phyloP scores from a whole-genome alignment of 2,888 invertebrate genomes.

The Chirona hameri region DNA sequence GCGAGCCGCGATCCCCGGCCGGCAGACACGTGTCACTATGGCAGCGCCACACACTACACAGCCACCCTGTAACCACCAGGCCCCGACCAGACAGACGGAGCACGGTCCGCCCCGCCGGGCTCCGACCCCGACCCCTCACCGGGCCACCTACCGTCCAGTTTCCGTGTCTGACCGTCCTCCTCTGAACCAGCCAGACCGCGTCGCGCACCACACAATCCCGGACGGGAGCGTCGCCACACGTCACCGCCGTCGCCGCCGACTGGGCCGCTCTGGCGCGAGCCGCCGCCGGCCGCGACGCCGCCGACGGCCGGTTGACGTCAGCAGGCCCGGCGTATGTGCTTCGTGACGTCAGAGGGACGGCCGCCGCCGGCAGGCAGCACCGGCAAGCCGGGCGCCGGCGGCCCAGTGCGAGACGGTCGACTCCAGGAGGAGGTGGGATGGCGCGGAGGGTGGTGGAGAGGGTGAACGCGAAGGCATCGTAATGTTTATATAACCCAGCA shows the following conservation, averaged over 20 bases:
- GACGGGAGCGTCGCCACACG: background rate
- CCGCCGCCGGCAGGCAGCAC: constrained; percentile 36
- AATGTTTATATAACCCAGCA: too few relatives aligned
- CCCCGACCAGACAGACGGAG: too few relatives aligned
- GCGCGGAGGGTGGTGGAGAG: too few relatives aligned
- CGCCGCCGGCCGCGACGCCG: background rate
- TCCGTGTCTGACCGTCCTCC: too few relatives aligned
- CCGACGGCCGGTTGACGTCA: background rate
- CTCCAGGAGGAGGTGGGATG: too few relatives aligned
- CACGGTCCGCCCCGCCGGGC: too few relatives aligned
- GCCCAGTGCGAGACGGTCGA: too few relatives aligned
- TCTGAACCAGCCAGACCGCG: background rate
- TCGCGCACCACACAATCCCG: background rate
- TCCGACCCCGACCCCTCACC: background rate
- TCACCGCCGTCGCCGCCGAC: background rate
- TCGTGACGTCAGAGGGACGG: constrained; percentile 37
- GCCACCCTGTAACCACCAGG: too few relatives aligned
- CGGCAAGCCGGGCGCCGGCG: constrained; percentile 27
- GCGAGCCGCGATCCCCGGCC: too few relatives aligned
- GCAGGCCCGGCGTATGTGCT: background rate
- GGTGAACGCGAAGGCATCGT: too few relatives aligned
- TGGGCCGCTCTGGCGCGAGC: background rate
- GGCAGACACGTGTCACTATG: background rate
- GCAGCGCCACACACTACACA: background rate
- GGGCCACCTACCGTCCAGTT: background rate